These are phyloP conservation scores for Gasteruption jaculator DNA, from an alignment of 2,888 invertebrate species.

Conservation along the genomic window DNA sequence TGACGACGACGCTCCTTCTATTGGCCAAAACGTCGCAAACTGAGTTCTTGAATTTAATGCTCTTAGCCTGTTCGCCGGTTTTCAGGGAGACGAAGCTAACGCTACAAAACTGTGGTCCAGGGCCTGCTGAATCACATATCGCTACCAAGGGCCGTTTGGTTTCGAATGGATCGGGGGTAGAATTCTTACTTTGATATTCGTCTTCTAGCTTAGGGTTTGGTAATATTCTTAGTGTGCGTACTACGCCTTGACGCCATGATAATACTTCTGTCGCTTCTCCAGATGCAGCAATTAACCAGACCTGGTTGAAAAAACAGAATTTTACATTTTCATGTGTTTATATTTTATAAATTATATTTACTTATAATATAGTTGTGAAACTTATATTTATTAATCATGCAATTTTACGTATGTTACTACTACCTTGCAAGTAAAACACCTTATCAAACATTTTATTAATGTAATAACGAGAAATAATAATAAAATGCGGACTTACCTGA, in stretches of 20 bases:
- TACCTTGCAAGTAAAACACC: no score
- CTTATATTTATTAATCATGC: no score
- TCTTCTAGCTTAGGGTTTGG: slow-evolving; percentile 68
- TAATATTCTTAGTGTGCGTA: slow-evolving; percentile 76
- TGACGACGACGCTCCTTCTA: slow-evolving; percentile 79
- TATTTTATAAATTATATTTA: not conserved
- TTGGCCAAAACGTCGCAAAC: slow-evolving; percentile 87
- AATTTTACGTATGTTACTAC: no score
- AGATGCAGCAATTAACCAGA: slow-evolving; percentile 80
- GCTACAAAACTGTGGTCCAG: slow-evolving; percentile 73
- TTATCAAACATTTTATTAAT: not conserved
- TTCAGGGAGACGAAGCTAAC: slow-evolving; percentile 81
- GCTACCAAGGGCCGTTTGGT: slow-evolving; percentile 85
- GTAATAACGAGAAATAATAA: not conserved
- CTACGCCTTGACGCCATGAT: slow-evolving; percentile 89
- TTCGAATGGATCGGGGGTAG: slow-evolving; percentile 65
- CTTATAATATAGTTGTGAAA: no score
- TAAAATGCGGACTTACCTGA: slow-evolving; percentile 54
- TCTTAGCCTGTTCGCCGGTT: slow-evolving; percentile 79
- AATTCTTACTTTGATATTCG: slow-evolving; percentile 46
- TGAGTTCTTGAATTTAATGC: slow-evolving; percentile 87
- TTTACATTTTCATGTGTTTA: not conserved
- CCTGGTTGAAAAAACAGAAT: slow-evolving; percentile 53
- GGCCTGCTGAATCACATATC: slow-evolving; percentile 79
- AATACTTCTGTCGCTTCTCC: slow-evolving; percentile 94